Conservation (phyloP, 1,140 invertebrate species). For the Penaeus chinensis region DNA sequence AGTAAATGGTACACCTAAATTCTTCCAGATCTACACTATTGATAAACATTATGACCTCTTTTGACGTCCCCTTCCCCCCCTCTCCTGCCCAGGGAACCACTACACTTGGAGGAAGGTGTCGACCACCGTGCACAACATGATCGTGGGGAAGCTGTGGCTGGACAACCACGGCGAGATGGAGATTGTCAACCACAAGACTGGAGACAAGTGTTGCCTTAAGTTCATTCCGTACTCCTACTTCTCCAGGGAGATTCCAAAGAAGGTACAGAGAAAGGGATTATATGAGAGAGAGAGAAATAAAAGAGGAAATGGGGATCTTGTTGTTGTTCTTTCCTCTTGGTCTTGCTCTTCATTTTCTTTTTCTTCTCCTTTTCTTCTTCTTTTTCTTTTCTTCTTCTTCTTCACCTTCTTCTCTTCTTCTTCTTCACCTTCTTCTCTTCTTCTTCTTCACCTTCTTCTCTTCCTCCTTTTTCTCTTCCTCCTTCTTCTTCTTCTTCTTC, state of each 20-base stretch:
- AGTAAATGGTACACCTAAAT: neutral
- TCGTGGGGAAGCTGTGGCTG: constrained; percentile 99
- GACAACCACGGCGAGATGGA: constrained; percentile 99
- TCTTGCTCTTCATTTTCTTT: no score
- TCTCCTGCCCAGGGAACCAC: constrained; percentile 76
- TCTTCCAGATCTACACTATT: no score
- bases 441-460: no score
- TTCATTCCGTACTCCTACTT: constrained; percentile 99
- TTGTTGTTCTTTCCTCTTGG: no score
- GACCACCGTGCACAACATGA: constrained; percentile 99
- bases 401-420: no score
- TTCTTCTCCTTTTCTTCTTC: no score
- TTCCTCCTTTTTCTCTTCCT: no score
- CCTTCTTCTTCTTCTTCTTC: no score
- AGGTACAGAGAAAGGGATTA: constrained; percentile 73
- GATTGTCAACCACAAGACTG: constrained; percentile 87
- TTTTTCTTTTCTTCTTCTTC: no score
- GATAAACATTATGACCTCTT: neutral
- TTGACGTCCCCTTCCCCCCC: neutral
- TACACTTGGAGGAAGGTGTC: constrained; percentile 99
- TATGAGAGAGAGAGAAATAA: neutral
- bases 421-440: no score
- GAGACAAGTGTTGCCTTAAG: constrained; percentile 95
- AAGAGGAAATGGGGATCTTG: neutral
- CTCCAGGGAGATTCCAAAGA: constrained; percentile 90